phyloP scores from a whole-genome alignment of 2,888 invertebrate genomes.

The Pristionchus fissidentatus region DNA sequence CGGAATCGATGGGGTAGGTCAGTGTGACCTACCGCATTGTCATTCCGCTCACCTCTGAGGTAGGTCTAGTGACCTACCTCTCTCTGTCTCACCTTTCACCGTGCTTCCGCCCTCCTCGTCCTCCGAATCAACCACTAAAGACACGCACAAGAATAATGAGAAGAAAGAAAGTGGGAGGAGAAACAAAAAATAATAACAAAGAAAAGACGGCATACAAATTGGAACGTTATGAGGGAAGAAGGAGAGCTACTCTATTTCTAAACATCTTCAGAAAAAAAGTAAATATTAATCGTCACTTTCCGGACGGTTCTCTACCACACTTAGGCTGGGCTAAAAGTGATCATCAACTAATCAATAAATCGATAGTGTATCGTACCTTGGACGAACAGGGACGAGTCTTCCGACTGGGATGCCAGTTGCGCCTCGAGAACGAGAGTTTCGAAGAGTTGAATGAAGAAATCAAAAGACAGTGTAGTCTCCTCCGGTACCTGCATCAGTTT shows the following conservation, averaged over 20 bases:
- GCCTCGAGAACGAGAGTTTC: conserved; percentile 95
- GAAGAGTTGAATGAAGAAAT: conserved; percentile 94
- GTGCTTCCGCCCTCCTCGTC: conserved; percentile 33
- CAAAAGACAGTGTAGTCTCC: conserved; percentile 92
- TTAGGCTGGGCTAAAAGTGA: no score
- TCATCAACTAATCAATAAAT: no score
- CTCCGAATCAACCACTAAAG: conserved; percentile 33
- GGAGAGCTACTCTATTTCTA: neutral
- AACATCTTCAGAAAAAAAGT: no score
- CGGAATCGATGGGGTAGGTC: no score
- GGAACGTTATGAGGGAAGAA: neutral
- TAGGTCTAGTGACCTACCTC: no score
- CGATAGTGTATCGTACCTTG: conserved; percentile 54
- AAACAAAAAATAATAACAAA: neutral
- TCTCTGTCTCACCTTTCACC: conserved; percentile 16
- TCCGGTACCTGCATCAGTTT: conserved; percentile 82
- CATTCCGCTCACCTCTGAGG: no score
- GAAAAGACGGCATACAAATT: conserved; percentile 9
- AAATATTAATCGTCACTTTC: no score
- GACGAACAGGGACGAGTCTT: conserved; percentile 62
- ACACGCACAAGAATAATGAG: conserved; percentile 18
- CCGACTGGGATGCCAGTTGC: conserved; percentile 81
- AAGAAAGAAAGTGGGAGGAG: conserved; percentile 13
- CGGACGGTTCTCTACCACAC: no score
- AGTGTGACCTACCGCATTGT: no score